Conservation (phyloP, 2,888 invertebrate species). For the Drosophila basisetae region DNA sequence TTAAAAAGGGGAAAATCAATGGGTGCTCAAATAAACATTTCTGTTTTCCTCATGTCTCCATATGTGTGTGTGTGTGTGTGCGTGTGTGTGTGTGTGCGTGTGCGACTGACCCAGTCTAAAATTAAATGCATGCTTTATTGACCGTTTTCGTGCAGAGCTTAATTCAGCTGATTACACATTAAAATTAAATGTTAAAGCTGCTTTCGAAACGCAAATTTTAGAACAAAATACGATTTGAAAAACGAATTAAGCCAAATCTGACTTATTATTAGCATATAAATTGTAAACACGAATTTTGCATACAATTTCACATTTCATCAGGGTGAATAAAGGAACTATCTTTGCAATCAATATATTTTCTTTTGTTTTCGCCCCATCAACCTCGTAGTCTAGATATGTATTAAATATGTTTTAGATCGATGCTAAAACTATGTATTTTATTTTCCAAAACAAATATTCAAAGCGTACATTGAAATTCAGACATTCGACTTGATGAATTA, state of each 20-base stretch:
- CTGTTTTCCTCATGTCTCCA: background rate
- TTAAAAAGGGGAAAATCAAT: constrained; percentile 47
- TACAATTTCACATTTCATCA: background rate
- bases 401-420: background rate
- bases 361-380: background rate
- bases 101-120: constrained; percentile 64
- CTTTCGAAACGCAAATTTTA: background rate
- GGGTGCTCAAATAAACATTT: constrained; percentile 49
- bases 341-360: background rate
- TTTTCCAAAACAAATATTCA: background rate
- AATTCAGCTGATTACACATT: constrained; percentile 22
- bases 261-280: background rate
- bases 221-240: background rate
- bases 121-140: constrained; percentile 62
- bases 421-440: background rate
- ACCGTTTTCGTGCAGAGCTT: constrained; percentile 38
- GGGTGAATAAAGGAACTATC: background rate
- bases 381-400: background rate
- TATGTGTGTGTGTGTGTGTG: constrained; percentile 7
- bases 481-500: too few relatives aligned
- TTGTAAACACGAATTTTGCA: background rate
- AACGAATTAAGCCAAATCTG: background rate
- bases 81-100: constrained; percentile 24
- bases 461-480: background rate
- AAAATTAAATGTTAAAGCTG: background rate